Evolutionary conservation across 1,140 invertebrate genomes (phyloP).

Genomic region (Diabrotica virgifera): DNA sequence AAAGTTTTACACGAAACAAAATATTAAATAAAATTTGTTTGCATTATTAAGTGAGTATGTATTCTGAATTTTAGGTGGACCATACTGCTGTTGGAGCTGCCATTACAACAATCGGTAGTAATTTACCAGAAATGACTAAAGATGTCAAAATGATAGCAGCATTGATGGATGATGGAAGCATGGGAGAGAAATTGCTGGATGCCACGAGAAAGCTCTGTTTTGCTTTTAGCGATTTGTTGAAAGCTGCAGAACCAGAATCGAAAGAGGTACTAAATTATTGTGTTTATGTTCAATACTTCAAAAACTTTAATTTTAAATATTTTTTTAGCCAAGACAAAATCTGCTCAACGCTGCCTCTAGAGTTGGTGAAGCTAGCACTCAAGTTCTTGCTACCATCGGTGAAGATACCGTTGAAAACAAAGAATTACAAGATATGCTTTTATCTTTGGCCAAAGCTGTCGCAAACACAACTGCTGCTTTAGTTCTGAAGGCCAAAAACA

Average conservation of each 20-base stretch:
- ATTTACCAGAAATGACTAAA: constrained; percentile 93
- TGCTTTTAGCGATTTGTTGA: constrained; percentile 93
- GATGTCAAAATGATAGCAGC: constrained; percentile 93
- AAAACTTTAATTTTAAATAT: neutral
- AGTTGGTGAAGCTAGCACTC: constrained; percentile 93
- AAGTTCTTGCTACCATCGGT: constrained; percentile 92
- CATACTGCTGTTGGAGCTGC: constrained; percentile 95
- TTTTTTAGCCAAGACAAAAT: constrained; percentile 73
- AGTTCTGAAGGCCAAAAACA: constrained; percentile 91
- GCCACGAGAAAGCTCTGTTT: constrained; percentile 88
- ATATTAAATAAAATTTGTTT: no score
- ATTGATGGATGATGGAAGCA: constrained; percentile 79
- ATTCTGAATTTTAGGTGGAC: constrained; percentile 57
- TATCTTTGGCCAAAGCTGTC: constrained; percentile 90
- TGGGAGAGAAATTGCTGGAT: constrained; percentile 83
- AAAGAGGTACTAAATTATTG: constrained; percentile 60
- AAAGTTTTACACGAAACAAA: neutral
- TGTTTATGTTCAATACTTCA: constrained; percentile 45
- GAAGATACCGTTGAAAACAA: constrained; percentile 80
- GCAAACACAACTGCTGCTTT: constrained; percentile 95
- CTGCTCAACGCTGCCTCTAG: constrained; percentile 90
- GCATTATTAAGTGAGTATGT: neutral
- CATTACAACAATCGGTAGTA: constrained; percentile 94
- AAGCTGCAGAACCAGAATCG: constrained; percentile 89
- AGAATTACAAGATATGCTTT: constrained; percentile 78